Evolutionary conservation across 2,888 invertebrate species (phyloP), one percentile per base, ranked within the genome.

Genomic region (Periphyllus acericola): DNA sequence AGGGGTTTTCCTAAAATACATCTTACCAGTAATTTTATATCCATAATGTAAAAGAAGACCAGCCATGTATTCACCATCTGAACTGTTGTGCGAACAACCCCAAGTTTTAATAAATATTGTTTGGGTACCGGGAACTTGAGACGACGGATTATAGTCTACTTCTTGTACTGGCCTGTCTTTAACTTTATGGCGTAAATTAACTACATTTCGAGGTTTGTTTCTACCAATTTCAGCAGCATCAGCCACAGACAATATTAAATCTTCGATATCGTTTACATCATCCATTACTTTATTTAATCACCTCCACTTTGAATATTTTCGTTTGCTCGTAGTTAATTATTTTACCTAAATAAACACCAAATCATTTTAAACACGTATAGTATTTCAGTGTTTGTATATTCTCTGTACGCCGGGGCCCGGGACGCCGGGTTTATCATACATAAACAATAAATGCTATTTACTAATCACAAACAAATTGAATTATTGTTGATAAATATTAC

Each of bases 11-110:
- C 1, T 34, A 8, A 71, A 52, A 52, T 25, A 36, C 46, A 55
- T 86, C 83, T 71, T 90, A 93, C 93, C 92, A 0, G 96, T 96
- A 79, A 98, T 93, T 87, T 93, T 94, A 91, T 98, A 99, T 0
- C 98, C 99, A 90, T 95, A 96, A 0, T 95, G 94, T 0, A 96
- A 95, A 89, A 99, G 92, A 90, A 98, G 95, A 0, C 99, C 99
- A 0, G 98, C 98, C 99, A 99, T 99, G 91, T 99, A 99, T 93
- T 99, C 99, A 0, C 97, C 96, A 92, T 99, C 99, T 0, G 98
- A 98, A 91, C 95, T 98, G 92, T 99, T 99, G 92, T 99, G 99
- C 0, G 98, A 96, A 92, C 99, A 99, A 8, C 99, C 99, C 99
- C 98, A 99, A 89, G 98, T 99, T 92, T 97, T 97, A 2, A 98